phyloP scores from a whole-genome alignment of 2,797 vertebrate species.

The Crenichthys baileyi region DNA sequence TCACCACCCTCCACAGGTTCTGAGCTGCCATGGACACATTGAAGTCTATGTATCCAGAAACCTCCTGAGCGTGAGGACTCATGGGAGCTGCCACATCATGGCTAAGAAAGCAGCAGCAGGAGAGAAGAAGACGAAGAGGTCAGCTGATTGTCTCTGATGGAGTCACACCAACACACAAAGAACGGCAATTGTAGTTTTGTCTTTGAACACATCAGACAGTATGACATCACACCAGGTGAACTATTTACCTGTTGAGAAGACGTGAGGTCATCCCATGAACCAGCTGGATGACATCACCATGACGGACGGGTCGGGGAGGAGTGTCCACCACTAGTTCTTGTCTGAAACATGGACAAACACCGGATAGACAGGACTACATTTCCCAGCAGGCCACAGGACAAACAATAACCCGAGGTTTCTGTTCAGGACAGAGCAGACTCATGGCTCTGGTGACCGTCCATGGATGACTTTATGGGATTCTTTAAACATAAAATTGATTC shows the following conservation, averaged over 20 bases:
- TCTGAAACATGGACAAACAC: constrained; percentile 65
- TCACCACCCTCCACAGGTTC: constrained; percentile 96
- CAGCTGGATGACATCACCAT: constrained; percentile 91
- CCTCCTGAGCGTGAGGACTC: constrained; percentile 92
- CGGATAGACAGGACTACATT: neutral
- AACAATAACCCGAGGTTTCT: too few relatives aligned
- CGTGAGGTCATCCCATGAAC: constrained; percentile 94
- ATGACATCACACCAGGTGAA: neutral
- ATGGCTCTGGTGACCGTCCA: too few relatives aligned
- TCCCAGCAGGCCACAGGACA: constrained; percentile 9
- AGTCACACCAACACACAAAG: neutral
- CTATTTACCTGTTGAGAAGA: constrained; percentile 93
- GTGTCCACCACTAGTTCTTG: constrained; percentile 89
- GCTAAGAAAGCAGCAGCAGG: constrained; percentile 64
- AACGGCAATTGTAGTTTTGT: neutral
- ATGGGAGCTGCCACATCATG: constrained; percentile 96
- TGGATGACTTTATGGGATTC: too few relatives aligned
- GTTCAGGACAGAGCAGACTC: too few relatives aligned
- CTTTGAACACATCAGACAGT: neutral
- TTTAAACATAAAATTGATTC: too few relatives aligned
- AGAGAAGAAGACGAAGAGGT: neutral
- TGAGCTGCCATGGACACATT: constrained; percentile 95
- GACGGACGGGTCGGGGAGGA: constrained; percentile 86
- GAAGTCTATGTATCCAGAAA: constrained; percentile 96
- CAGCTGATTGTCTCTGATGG: neutral